Base-by-base conservation (phyloP, 2,797 vertebrate species). In the Epinephelus coioides region DNA sequence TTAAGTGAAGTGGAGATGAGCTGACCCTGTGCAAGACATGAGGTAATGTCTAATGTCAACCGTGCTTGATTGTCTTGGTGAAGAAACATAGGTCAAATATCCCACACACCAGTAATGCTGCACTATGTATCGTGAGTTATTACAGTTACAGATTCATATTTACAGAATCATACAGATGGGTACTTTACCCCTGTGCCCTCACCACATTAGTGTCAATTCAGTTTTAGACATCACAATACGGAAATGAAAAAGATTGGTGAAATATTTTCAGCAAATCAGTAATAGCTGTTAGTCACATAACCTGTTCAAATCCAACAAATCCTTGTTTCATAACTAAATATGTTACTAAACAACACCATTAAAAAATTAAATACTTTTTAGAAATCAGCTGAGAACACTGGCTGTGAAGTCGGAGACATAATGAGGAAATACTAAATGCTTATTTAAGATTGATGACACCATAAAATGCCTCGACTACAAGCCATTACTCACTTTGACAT, bases 391-490 rank as follows among this genome's bases (percentile, higher is more conserved):
- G 18, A 66, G 17, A 73, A 73, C 17, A 60, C 17, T 69, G 2
- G 0, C 53, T 73, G 47, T 40, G 50, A 18, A 56, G 11, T 62
- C 17, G 4, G 23, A 72, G 18, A 43, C 21, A 54, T 13, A 38
- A 8, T 21, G 7, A 25, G 38, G 14, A 6, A 53, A 57, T 46
- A 25, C 17, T 4, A 10, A 69, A 62, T 4, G 15, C 70, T 27
- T 6, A 30, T 40, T 63, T 4, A 63, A 53, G 47, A 67, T 27
- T 53, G 17, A 60, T 63, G 57, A 57, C 54, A 76, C 38, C 12
- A 43, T 69, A 21, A 79, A 67, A 53, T n/a, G 54, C 21, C 6
- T 68, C n/a, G 17, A 70, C 46, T 74, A 59, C 51, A 56, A 61
- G 38, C 15, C 23, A 55, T 23, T 23, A 38, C 21, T 14, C 27